Evolutionary conservation across 2,113 vertebrate species (phyloP), one percentile per base, ranked within the genome.

Genomic region (Pyxicephalus adspersus): DNA sequence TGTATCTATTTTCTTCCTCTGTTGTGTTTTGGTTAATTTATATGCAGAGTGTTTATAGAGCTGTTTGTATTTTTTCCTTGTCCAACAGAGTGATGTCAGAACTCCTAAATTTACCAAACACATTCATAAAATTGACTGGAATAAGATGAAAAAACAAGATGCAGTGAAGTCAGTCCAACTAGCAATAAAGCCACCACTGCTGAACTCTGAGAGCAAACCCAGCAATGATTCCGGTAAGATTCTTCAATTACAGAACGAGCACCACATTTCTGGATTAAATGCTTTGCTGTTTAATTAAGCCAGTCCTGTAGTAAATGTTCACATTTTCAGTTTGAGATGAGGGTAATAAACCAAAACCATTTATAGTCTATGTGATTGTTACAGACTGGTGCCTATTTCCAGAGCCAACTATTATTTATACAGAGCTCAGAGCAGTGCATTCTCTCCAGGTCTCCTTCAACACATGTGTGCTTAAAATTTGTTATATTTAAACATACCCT

Each of bases 91-190:
- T 80, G 95, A 96, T 38, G 98, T 99, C 15, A 95, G 90, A 89
- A 89, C 94, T 85, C 96, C 96, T n/a, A 98, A 94, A 90, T 90
- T 77, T 66, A 96, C 95, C 2, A 95, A 88, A 85, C 93, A 98
- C 73, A 85, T 93, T 87, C 94, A 95, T 83, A 38, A 74, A 2
- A 83, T 99, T 85, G 88, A 81, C 50, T 97, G 95, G 96, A 93
- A 89, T 77, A 76, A 77, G 70, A 73, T 79, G 4, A 94, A 96
- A 45, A 91, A 83, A 0, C 90, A 91, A 81, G 93, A 98, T 0
- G 94, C 95, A 84, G 95, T 97, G 45, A 96, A 92, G 89, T 89
- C 90, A 0, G 88, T 99, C 17, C 94, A 96, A 84, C 93, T 99
- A 2, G 70, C 94, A 77, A 96, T 99, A 51, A 95, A 96, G 87